Evolutionary conservation across 2,888 invertebrate species (phyloP), one percentile per base, ranked within the genome.

Genomic region (Agonopterix subpropinquella): DNA sequence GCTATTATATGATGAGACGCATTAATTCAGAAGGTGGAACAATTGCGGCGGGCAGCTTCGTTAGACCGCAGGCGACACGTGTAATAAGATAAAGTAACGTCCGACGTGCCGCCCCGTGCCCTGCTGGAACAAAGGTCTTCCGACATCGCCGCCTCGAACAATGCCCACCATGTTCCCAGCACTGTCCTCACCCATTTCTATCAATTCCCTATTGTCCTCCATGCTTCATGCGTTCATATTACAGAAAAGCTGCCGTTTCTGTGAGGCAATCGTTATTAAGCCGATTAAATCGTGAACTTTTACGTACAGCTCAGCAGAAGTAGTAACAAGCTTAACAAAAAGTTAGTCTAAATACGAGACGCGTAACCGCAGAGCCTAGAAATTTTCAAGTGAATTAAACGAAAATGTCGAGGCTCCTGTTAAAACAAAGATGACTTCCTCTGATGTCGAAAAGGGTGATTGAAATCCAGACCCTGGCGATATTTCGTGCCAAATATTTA

Each of bases 61-160:
- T 77, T 73, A 77, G 70, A 71, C 69, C 73, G 72, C 64, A 69
- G 67, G 70, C 74, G 77, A 78, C 77, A 80, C 72, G 73, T 83
- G 79, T 81, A 80, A 82, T 80, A 76, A 79, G 80, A 83, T 83
- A 81, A 78, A 82, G 76, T 81, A 73, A 76, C 70, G 62, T 65
- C 64, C 67, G 64, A 58, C 61, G 58, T 54, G 11, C 39, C 42
- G 11, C 73, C 71, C 73, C 75, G 65, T 61, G 28, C 18, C 43
- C 18, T 15, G 61, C 70, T 64, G 75, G 80, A 85, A 36, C 82
- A 85, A 84, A 81, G 83, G 71, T 77, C 73, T 75, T 75, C 76
- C 78, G 80, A 73, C 73, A 60, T 61, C 66, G 63, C 60, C 63
- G 67, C 62, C 62, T 52, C 57, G 65, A 74, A 80, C 80, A 80